phyloP scores from a whole-genome alignment of 2,888 invertebrate species.

The Eristalis tenax region DNA sequence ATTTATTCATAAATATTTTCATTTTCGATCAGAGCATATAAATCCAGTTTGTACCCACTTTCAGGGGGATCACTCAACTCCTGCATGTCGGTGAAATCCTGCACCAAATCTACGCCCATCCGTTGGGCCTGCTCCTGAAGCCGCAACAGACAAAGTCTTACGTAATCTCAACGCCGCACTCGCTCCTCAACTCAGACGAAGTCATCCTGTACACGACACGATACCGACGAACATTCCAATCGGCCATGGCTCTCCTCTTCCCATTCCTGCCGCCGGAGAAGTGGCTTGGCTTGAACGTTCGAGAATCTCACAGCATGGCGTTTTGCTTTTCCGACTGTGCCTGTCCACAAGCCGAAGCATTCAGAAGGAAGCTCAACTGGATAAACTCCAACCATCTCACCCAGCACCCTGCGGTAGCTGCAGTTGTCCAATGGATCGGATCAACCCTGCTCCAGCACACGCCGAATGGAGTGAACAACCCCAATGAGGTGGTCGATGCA shows the following conservation, averaged over 20 bases:
- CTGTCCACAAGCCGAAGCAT: conserved; percentile 84
- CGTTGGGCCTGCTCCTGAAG: conserved; percentile 78
- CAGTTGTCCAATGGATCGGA: conserved; percentile 86
- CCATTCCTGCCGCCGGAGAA: conserved; percentile 87
- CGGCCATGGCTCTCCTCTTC: conserved; percentile 90
- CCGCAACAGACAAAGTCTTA: conserved; percentile 73
- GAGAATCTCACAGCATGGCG: conserved; percentile 90
- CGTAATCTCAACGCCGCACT: conserved; percentile 78
- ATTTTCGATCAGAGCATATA: neutral
- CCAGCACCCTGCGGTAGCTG: conserved; percentile 88
- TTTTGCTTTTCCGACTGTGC: conserved; percentile 94
- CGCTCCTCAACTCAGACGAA: conserved; percentile 82
- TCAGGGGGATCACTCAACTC: conserved; percentile 90
- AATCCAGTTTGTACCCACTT: neutral
- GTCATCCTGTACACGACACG: conserved; percentile 90
- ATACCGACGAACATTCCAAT: conserved; percentile 95
- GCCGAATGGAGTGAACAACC: conserved; percentile 84
- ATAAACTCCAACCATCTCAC: conserved; percentile 86
- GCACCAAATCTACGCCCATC: conserved; percentile 83
- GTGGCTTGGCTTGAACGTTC: conserved; percentile 85
- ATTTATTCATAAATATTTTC: too few species aligned
- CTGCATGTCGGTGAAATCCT: conserved; percentile 89
- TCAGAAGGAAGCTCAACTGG: conserved; percentile 79
- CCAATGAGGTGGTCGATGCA: conserved; percentile 87
- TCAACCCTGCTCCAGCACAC: conserved; percentile 86